A percentile compares a stretch with the other conserved stretches of the same genome.
Conservation (phyloP, 2,888 invertebrate genomes). For the Thyatira batis region DNA sequence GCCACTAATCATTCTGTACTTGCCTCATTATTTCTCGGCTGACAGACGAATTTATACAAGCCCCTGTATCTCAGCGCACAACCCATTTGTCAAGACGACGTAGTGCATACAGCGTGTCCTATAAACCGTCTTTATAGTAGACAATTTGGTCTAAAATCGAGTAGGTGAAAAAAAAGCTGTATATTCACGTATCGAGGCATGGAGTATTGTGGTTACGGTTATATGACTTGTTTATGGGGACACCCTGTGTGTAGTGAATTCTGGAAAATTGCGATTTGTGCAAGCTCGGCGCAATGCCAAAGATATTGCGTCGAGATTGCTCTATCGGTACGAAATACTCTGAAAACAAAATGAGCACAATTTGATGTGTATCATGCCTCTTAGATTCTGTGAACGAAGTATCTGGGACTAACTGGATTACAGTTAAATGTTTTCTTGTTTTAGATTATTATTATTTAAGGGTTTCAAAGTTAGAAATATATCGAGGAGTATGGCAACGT, state of each 20-base stretch:
- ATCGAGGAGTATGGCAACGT: too few species aligned
- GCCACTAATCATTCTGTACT: slow-evolving; percentile 42
- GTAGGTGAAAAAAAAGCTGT: too few species aligned
- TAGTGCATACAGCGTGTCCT: background rate
- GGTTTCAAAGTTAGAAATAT: background rate
- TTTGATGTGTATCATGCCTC: background rate
- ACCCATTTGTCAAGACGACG: slow-evolving; percentile 45
- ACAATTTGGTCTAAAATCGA: too few species aligned
- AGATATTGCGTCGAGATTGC: slow-evolving; percentile 9
- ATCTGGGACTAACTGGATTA: background rate
- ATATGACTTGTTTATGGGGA: background rate
- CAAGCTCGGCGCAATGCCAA: slow-evolving; percentile 7
- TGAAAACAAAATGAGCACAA: slow-evolving; percentile 5
- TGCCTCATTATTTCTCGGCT: slow-evolving; percentile 54
- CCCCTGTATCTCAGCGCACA: slow-evolving; percentile 24
- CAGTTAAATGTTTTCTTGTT: background rate
- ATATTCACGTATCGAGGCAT: too few species aligned
- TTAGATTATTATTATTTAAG: background rate
- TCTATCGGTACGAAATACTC: slow-evolving; percentile 5
- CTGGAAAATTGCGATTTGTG: slow-evolving; percentile 4
- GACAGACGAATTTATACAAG: slow-evolving; percentile 63
- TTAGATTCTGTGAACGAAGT: background rate
- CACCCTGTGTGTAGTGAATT: background rate
- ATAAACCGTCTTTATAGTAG: too few species aligned
- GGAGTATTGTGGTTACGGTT: too few species aligned